These are phyloP conservation scores for Vidua chalybeata DNA, from an alignment of 2,113 vertebrate species.

Conservation along the genomic window DNA sequence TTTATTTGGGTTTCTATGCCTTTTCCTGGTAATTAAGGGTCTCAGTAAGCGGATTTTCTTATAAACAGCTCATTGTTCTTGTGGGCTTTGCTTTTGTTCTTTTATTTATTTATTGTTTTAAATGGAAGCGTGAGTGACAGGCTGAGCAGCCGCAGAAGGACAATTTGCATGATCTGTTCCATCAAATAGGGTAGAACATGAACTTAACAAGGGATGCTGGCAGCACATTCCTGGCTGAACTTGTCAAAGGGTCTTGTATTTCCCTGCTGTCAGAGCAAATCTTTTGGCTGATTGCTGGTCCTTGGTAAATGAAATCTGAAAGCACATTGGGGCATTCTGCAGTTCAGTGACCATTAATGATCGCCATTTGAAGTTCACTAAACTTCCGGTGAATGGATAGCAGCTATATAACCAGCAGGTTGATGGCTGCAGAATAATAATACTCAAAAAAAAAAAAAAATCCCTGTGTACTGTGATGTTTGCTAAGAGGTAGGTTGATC, in stretches of 20 bases:
- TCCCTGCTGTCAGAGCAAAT: conserved; percentile 77
- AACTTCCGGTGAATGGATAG: conserved; percentile 76
- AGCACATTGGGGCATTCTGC: conserved; percentile 74
- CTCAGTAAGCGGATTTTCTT: background rate
- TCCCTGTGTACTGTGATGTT: background rate
- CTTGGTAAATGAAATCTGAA: conserved; percentile 80
- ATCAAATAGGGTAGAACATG: conserved; percentile 52
- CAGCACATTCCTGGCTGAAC: conserved; percentile 36
- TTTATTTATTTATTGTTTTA: conserved; percentile 55
- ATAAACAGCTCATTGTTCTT: conserved; percentile 1
- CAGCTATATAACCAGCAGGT: conserved; percentile 59
- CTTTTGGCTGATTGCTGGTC: conserved; percentile 70
- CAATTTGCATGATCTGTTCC: conserved; percentile 68
- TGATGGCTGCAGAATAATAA: conserved; percentile 58
- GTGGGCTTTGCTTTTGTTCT: conserved; percentile 10
- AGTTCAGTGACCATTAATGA: conserved; percentile 80
- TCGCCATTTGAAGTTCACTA: conserved; percentile 82
- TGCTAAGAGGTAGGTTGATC: conserved; percentile 10
- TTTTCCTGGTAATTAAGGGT: conserved; percentile 23
- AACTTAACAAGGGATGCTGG: conserved; percentile 61
- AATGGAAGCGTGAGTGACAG: conserved; percentile 26
- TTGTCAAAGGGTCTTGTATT: conserved; percentile 62
- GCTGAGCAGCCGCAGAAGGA: conserved; percentile 11
- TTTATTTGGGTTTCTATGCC: background rate
- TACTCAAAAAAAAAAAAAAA: background rate